phyloP scores from a whole-genome alignment of 2,797 vertebrate species.

The Diplodus puntazzo region DNA sequence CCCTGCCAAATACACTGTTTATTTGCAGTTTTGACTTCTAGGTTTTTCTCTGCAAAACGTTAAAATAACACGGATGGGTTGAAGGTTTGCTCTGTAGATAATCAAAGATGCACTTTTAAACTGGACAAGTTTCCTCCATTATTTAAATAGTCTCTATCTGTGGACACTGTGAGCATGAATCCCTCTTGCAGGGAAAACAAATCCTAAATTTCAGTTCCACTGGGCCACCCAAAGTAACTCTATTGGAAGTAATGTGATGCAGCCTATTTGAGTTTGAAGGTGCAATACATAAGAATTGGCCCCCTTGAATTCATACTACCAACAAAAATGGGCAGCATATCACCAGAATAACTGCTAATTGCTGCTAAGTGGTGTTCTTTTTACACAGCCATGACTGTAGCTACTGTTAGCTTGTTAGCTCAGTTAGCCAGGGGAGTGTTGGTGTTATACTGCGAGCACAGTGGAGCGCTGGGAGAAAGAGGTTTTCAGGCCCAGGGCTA shows the following conservation, averaged over 20 bases:
- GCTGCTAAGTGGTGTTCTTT: no score
- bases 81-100: background rate
- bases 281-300: background rate
- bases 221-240: background rate
- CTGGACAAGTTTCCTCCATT: background rate
- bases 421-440: no score
- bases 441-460: no score
- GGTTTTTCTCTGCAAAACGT: background rate
- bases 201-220: background rate
- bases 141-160: background rate
- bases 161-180: background rate
- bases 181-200: background rate
- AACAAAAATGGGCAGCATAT: no score
- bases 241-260: background rate
- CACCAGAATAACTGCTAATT: no score
- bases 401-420: no score
- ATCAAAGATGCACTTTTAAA: background rate
- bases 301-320: no score
- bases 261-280: no score
- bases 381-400: no score
- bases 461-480: no score
- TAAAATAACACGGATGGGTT: background rate
- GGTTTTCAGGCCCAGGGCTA: no score
- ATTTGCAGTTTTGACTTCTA: background rate
- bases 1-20: background rate